These are phyloP conservation scores for Botia almorhae DNA, from an alignment of 2,797 vertebrate species.

Conservation along the genomic window DNA sequence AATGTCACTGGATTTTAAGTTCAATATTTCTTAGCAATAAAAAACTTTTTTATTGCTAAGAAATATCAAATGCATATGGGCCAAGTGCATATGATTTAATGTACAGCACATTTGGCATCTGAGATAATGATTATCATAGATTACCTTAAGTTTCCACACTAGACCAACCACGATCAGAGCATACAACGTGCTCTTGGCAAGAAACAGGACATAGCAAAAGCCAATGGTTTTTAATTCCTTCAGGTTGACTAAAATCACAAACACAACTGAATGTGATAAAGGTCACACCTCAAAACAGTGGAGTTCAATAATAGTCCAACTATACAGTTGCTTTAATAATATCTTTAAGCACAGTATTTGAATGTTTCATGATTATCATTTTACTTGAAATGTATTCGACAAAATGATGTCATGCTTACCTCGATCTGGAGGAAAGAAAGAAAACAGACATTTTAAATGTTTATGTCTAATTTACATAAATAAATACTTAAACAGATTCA, in stretches of 20 bases:
- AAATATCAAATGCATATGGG: neutral
- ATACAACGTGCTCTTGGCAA: constrained; percentile 59
- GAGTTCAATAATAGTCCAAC: neutral
- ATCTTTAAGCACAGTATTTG: neutral
- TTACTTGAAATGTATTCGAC: neutral
- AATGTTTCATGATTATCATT: neutral
- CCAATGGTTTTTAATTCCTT: constrained; percentile 7
- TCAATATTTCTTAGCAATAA: neutral
- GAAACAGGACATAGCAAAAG: constrained; percentile 47
- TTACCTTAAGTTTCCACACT: constrained; percentile 58
- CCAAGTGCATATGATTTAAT: neutral
- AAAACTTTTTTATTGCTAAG: too few species aligned
- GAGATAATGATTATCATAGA: neutral
- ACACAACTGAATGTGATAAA: neutral
- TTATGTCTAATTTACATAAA: neutral
- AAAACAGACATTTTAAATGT: neutral
- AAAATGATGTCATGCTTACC: neutral
- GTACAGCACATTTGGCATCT: neutral
- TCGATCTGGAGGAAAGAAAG: neutral
- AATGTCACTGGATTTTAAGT: neutral
- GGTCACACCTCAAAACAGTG: neutral
- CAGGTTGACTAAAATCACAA: constrained; percentile 32
- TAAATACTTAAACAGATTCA: neutral
- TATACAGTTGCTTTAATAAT: neutral
- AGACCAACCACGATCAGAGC: constrained; percentile 38